Evolutionary conservation across 2,888 invertebrate genomes (phyloP), one percentile per base, ranked within the genome.

Genomic region (Aphelenchoides bicaudatus): DNA sequence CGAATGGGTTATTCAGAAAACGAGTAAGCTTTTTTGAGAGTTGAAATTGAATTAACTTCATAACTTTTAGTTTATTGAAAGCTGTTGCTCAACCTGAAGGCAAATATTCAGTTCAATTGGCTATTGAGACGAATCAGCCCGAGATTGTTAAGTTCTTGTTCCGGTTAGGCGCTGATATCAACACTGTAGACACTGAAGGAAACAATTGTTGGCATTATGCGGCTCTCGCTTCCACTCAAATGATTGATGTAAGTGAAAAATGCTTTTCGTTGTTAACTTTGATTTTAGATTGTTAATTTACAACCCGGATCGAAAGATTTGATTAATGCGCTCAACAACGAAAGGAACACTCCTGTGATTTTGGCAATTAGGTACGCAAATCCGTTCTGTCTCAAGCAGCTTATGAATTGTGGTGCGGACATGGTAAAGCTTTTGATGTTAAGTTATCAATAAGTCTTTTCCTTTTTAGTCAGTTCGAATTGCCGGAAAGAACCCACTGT

Each of bases 161-260:
- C 8, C 58, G 68, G 8, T 55, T 64, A 5, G 91, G 91, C 3
- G 92, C 91, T 0, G 87, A 88, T 71, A 57, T 57, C 27, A 30
- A 89, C 13, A 88, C 88, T 0, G 87, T 91, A 0, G 96, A 98
- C 81, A 87, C 89, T 67, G 90, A 92, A 79, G 91, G 92, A 21
- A 94, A 94, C 16, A 91, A 88, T 74, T 93, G 94, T 0, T 83
- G 96, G 56, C 96, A 96, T 81, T 94, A 96, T 81, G 93, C 94
- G 0, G 92, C 94, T 13, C 93, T 96, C 62, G 91, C 94, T 87
- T 91, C 91, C 78, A 91, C 78, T 10, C 67, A 69, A 28, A 73
- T 75, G 68, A 38, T 77, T 28, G 70, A 74, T 43, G 64, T 73
- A 10, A 4, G 38, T 43, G 10, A 19, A 16, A 34, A 13, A 16